Evolutionary conservation across 2,888 invertebrate species (phyloP), one percentile per base, ranked within the genome.

Genomic region (Zelleria hepariella): DNA sequence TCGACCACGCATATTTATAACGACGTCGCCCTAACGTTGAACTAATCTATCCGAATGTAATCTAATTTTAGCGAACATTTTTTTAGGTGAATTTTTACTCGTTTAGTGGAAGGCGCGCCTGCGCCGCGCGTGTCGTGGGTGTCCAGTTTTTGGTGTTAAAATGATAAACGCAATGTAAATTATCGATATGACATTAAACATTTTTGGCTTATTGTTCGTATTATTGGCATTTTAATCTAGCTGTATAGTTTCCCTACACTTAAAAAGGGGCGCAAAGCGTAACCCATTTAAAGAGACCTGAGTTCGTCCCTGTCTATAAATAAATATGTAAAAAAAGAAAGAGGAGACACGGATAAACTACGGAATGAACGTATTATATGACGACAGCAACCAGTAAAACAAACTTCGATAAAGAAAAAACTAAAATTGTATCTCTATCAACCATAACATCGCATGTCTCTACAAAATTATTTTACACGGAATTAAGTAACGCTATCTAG

Each of bases 161-260:
- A 79, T 77, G 75, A 77, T 78, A 73, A 81, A 79, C 78, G 84
- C 86, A 78, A 80, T 87, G 88, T 87, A 87, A 80, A 87, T 83
- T 86, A 87, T 82, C 79, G 74, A 84, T 85, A 85, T 84, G 79
- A 86, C 82, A 87, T 87, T 87, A 87, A 86, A 88, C 85, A 82
- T 84, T 87, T 87, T 88, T 87, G 87, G 88, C 88, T 88, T 88
- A 87, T 78, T 79, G 80, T 86, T 86, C 76, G 86, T 86, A 84
- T 87, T 82, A 80, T 82, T 85, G 77, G 72, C 10, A 69, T 80
- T 80, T 69, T 78, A 75, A 76, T 75, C 73, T 60, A 63, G 62
- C 64, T 60, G 58, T 23, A 42, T 10, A 15, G 8, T 42, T 42
- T 7, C 4, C 15, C 5, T 42, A 42, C 32, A 15, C 15, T 42